Conservation (phyloP, 2,113 vertebrate species). For the Myrmecophaga tridactyla region DNA sequence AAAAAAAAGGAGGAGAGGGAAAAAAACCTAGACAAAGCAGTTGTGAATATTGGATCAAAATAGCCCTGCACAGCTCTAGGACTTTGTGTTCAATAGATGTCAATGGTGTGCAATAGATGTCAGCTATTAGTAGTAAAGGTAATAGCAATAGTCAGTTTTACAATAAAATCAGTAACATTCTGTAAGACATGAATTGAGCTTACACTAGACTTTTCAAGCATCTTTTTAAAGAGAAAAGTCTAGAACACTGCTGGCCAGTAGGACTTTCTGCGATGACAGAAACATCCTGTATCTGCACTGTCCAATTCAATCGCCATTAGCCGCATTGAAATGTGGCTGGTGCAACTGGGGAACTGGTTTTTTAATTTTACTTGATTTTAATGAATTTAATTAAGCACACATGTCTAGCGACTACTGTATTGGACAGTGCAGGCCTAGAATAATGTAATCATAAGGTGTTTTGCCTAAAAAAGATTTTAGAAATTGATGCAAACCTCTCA, state of each 20-base stretch:
- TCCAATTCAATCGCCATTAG: too few species aligned
- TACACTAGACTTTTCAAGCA: not conserved
- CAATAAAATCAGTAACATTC: not conserved
- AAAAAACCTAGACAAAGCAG: not conserved
- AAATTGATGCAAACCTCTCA: not conserved
- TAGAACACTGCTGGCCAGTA: not conserved
- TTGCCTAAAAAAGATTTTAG: not conserved
- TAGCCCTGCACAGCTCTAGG: not conserved
- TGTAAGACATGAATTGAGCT: not conserved
- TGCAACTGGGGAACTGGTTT: not conserved
- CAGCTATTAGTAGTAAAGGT: not conserved
- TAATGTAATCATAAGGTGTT: not conserved
- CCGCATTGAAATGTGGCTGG: not conserved
- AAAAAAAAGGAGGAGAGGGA: not conserved
- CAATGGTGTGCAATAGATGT: not conserved
- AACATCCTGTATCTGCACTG: too few species aligned
- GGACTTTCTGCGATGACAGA: not conserved
- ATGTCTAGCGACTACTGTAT: accelerated
- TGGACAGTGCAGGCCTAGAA: too few species aligned
- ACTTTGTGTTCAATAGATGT: not conserved
- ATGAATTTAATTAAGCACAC: not conserved
- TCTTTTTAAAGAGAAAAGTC: not conserved
- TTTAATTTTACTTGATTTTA: not conserved
- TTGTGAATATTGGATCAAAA: not conserved
- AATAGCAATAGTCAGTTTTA: not conserved